Evolutionary conservation across 2,113 vertebrate species (phyloP).

Genomic region (Lontra canadensis): DNA sequence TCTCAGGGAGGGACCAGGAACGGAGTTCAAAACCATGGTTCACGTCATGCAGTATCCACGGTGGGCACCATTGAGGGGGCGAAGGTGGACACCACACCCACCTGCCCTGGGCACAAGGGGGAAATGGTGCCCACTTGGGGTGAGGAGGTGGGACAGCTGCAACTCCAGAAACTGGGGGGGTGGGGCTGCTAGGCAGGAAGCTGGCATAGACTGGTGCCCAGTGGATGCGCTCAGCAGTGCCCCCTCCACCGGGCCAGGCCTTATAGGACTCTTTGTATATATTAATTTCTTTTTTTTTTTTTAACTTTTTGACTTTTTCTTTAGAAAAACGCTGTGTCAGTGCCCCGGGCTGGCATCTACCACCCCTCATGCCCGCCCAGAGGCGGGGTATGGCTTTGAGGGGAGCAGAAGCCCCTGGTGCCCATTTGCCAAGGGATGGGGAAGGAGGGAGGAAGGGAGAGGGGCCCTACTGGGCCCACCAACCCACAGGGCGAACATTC

Average conservation of each 20-base stretch:
- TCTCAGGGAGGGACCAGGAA: slow-evolving; percentile 33
- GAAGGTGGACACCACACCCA: neutral
- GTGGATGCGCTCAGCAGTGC: slow-evolving; percentile 6
- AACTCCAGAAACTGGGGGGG: neutral
- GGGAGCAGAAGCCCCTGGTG: slow-evolving; percentile 64
- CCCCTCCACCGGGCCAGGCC: slow-evolving; percentile 59
- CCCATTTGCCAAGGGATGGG: slow-evolving; percentile 57
- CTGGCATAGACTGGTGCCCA: slow-evolving; percentile 20
- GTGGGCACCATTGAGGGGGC: slow-evolving; percentile 10
- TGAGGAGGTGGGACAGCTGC: neutral
- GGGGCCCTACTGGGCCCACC: neutral
- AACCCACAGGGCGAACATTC: slow-evolving; percentile 51
- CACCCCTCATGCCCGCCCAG: slow-evolving; percentile 65
- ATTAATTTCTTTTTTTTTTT: slow-evolving; percentile 76
- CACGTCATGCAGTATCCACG: slow-evolving; percentile 77
- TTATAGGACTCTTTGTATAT: slow-evolving; percentile 77
- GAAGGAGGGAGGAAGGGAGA: neutral
- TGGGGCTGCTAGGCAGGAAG: neutral
- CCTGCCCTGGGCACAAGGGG: neutral
- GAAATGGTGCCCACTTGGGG: slow-evolving; percentile 12
- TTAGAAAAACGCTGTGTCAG: slow-evolving; percentile 76
- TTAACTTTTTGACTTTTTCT: slow-evolving; percentile 77
- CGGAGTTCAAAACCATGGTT: slow-evolving; percentile 71
- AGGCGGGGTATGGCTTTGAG: slow-evolving; percentile 82
- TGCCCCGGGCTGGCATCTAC: slow-evolving; percentile 51